Evolutionary conservation across 2,797 vertebrate genomes (phyloP).

Genomic region (Xiphophorus birchmanni): DNA sequence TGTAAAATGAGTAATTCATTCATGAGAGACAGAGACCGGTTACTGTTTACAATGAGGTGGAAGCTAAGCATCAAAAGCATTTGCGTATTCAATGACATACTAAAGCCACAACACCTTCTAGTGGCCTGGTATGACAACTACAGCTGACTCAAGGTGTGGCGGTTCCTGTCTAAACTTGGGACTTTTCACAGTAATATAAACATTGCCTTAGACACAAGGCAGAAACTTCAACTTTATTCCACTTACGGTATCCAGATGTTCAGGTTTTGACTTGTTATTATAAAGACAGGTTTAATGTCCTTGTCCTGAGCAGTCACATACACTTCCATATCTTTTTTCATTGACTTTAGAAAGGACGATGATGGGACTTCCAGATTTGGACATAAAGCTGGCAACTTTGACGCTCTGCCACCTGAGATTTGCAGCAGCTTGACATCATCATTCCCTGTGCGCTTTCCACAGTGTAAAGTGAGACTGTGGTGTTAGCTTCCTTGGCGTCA

Average conservation of each 20-base stretch:
- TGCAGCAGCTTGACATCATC: background rate
- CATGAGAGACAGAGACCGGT: too few relatives aligned
- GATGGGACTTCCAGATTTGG: background rate
- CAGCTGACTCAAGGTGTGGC: too few relatives aligned
- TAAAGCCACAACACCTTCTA: too few relatives aligned
- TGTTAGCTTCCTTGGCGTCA: background rate
- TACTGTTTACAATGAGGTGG: too few relatives aligned
- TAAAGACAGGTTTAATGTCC: background rate
- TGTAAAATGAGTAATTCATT: too few relatives aligned
- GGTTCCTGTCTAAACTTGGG: too few relatives aligned
- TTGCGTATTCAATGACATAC: too few relatives aligned
- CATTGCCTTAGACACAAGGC: too few relatives aligned
- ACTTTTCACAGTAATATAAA: too few relatives aligned
- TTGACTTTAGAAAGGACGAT: background rate
- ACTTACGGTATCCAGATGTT: background rate
- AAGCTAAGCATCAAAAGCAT: too few relatives aligned
- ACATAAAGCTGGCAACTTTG: background rate
- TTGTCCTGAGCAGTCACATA: background rate
- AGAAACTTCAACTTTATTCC: background rate
- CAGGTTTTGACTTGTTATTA: background rate
- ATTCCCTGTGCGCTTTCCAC: background rate
- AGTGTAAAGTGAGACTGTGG: background rate
- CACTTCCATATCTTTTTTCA: background rate
- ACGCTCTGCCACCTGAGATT: background rate
- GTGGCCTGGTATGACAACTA: too few relatives aligned